Evolutionary conservation across 2,113 vertebrate genomes (phyloP).

Genomic region (Cheirogaleus medius): DNA sequence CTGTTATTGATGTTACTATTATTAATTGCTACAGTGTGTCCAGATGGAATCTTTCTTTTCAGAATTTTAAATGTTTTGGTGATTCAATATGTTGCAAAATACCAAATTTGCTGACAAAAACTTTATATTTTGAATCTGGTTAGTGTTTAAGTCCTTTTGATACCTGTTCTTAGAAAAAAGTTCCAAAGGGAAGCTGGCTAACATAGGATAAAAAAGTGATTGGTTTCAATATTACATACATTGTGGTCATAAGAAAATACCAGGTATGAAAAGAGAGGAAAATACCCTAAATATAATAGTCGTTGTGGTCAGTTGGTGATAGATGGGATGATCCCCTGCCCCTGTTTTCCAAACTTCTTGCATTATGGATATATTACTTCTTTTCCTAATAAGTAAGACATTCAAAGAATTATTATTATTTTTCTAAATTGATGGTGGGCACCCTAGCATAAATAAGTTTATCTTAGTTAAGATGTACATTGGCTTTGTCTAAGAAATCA

Average conservation of each 20-base stretch:
- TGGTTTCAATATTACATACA: not conserved
- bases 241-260: not conserved
- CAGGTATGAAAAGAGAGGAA: not conserved
- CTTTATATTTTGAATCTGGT: not conserved
- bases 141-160: not conserved
- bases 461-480: not conserved
- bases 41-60: not conserved
- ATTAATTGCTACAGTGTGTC: not conserved
- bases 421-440: not conserved
- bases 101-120: not conserved
- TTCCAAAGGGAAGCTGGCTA: not conserved
- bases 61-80: slow-evolving; percentile 38
- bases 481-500: not conserved
- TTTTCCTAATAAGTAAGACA: not conserved
- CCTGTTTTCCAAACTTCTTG: not conserved
- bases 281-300: not conserved
- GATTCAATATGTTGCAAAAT: not conserved
- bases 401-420: not conserved
- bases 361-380: not conserved
- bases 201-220: not conserved
- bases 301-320: not conserved
- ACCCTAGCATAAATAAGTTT: not conserved
- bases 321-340: not conserved
- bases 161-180: not conserved
- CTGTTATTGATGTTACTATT: not conserved